Conservation (phyloP, 2,888 invertebrate species). For the Agriotes lineatus region DNA sequence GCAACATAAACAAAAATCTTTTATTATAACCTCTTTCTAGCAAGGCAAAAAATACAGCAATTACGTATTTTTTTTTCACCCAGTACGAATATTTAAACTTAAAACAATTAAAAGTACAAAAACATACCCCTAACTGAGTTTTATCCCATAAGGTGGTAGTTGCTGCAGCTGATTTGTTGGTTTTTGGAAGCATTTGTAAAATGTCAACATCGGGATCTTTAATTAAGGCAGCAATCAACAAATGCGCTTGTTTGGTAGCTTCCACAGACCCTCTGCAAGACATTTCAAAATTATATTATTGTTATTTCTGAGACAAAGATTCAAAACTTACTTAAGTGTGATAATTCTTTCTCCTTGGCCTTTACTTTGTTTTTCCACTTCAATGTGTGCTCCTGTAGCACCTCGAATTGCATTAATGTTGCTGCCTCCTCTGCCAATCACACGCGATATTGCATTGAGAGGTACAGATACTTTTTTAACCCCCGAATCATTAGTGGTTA, state of each 20-base stretch:
- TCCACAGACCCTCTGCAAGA: slow-evolving; percentile 84
- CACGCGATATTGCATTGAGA: slow-evolving; percentile 93
- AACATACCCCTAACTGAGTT: slow-evolving; percentile 66
- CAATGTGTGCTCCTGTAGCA: slow-evolving; percentile 97
- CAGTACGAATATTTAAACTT: too few relatives aligned
- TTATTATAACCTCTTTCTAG: too few relatives aligned
- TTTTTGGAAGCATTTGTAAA: slow-evolving; percentile 79
- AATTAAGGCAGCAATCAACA: slow-evolving; percentile 90
- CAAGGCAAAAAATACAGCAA: too few relatives aligned
- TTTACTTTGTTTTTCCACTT: slow-evolving; percentile 97
- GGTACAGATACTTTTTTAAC: slow-evolving; percentile 96
- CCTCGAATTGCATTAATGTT: slow-evolving; percentile 98
- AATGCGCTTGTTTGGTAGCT: slow-evolving; percentile 92
- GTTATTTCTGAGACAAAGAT: too few relatives aligned
- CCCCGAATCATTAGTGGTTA: slow-evolving; percentile 65
- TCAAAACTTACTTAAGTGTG: slow-evolving; percentile 85
- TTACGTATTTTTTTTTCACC: too few relatives aligned
- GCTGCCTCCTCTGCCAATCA: slow-evolving; percentile 96
- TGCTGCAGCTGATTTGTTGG: slow-evolving; percentile 68
- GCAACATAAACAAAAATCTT: too few relatives aligned
- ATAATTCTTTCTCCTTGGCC: slow-evolving; percentile 94
- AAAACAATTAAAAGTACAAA: too few relatives aligned
- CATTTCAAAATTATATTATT: too few relatives aligned
- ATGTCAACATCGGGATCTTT: slow-evolving; percentile 96
- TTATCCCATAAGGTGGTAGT: slow-evolving; percentile 72